Base-by-base conservation (phyloP, 2,797 vertebrate genomes). In the Oreochromis grahami region DNA sequence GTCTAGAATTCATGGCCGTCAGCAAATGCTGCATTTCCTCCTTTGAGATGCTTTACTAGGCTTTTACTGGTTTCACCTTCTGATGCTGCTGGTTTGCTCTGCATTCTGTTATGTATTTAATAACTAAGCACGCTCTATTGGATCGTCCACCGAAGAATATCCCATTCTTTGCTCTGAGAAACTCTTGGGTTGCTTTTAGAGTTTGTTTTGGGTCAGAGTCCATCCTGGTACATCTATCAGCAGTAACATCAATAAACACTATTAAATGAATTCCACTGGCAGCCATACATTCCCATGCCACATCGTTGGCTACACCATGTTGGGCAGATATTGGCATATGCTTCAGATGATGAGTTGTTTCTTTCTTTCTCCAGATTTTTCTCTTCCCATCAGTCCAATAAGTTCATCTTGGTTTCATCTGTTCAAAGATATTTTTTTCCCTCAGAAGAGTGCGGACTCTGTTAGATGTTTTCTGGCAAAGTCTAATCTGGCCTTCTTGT, bases 81-180 rank as follows among this genome's bases (percentile, higher is more conserved):
- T 17, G 24, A 45, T 72, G 21, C 21, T 45, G 0, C 38, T 45
- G 5, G 41, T 72, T 45, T 72, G 41, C 24, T 72, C 41, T 45
- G 21, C 14, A 38, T 65, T 0, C 34, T 21, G 19, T 65, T 12
- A 41, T 65, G 60, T 6, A 41, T 65, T 65, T 41, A 41, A 24
- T 24, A 68, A 24, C 34, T 65, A 38, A 24, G 63, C 36, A 0
- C 0, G 36, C 60, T 68, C n/a, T 68, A 21, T 8, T 41, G 2
- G 63, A 12, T 15, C 0, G 1, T 19, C 19, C 6, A 63, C 34
- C 8, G 34, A 38, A 65, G 34, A 38, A 21, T 0, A 65, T 14
- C 36, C 12, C 36, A 65, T 41, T 65, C 60, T 65, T 65, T 14
- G 60, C n/a, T 21, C 6, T 41, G 36, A 21, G 60, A 0, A 65